Conservation (phyloP, 64 coral and sea anemone species). For the Platygyra sinensis region DNA sequence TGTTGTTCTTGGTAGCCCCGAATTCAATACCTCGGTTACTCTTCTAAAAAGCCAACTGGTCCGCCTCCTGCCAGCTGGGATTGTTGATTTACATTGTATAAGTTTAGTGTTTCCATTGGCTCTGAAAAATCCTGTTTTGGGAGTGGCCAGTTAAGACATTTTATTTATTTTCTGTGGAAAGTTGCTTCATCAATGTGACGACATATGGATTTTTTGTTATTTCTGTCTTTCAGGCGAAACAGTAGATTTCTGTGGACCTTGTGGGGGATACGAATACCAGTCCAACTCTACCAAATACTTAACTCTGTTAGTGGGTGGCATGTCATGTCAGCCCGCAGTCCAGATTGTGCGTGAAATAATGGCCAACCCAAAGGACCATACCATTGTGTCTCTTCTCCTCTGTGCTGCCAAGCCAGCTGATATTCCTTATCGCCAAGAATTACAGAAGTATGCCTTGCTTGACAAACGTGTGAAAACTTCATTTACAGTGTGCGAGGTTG, state of each 20-base stretch:
- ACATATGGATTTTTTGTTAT: background rate
- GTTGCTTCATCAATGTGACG: background rate
- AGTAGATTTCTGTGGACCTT: conserved; percentile 41
- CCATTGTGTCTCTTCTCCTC: conserved; percentile 1
- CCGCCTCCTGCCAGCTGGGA: too few relatives aligned
- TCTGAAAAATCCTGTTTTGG: too few relatives aligned
- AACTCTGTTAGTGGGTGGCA: conserved; percentile 26
- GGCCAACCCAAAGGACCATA: conserved; percentile 16
- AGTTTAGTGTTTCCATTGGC: too few relatives aligned
- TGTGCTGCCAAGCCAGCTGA: conserved; percentile 21
- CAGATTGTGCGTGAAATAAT: conserved; percentile 58
- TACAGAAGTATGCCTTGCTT: background rate
- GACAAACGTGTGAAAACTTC: conserved; percentile 25
- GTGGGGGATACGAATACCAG: conserved; percentile 49
- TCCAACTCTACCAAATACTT: conserved; percentile 31
- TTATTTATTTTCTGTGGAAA: background rate
- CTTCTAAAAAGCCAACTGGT: too few relatives aligned
- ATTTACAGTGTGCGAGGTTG: conserved; percentile 34
- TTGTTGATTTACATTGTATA: too few relatives aligned
- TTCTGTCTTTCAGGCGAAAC: conserved; percentile 22
- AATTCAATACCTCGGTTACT: too few relatives aligned
- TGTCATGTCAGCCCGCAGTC: conserved; percentile 32
- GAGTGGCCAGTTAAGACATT: too few relatives aligned
- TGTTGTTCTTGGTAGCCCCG: too few relatives aligned
- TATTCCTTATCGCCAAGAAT: conserved; percentile 48